Evolutionary conservation across 2,888 invertebrate genomes (phyloP), one percentile per base, ranked within the genome.

Genomic region (Galeopsomyia nigrocyanea): DNA sequence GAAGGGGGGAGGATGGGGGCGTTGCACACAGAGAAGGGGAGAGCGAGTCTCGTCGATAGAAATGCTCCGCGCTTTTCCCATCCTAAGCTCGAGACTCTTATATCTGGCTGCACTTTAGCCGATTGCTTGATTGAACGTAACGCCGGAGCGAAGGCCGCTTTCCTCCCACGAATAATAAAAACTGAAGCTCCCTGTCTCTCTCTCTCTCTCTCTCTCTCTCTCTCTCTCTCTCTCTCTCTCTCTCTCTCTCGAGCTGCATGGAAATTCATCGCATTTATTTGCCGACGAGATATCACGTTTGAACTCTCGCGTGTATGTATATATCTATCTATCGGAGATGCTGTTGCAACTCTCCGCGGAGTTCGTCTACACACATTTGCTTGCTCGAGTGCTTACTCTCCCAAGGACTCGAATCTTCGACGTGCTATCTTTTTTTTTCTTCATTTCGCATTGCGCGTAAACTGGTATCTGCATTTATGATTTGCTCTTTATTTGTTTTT

Each of bases 51-150:
- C 39, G 26, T 3, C 39, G 39, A 39, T 39, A 39, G 39, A 39
- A 66, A 58, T 50, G 10, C 19, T 21, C 10, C 21, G 56, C 22
- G 56, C 22, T 46, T 39, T 26, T 26, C 17, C 17, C 61, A 21
- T 19, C 31, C 60, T 67, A 58, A 60, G 22, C 51, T 39, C 55
- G 26, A 53, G 49, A 46, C 58, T 57, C 69, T 63, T 58, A 64
- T 65, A 65, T 60, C 60, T 60, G 6, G 14, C 63, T 78, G 78
- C 77, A 78, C 78, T 78, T 76, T 78, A 77, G 73, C 70, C 78
- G 78, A 78, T 78, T 78, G 78, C 78, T 78, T 78, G 77, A 78
- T 78, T 78, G 77, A 77, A 79, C 76, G 77, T 76, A 77, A 75
- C 67, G 63, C 22, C 53, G n/a, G n/a, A 17, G 22, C n/a, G 14